Evolutionary conservation across 2,113 vertebrate species (phyloP).

Genomic region (Pituophis catenifer): DNA sequence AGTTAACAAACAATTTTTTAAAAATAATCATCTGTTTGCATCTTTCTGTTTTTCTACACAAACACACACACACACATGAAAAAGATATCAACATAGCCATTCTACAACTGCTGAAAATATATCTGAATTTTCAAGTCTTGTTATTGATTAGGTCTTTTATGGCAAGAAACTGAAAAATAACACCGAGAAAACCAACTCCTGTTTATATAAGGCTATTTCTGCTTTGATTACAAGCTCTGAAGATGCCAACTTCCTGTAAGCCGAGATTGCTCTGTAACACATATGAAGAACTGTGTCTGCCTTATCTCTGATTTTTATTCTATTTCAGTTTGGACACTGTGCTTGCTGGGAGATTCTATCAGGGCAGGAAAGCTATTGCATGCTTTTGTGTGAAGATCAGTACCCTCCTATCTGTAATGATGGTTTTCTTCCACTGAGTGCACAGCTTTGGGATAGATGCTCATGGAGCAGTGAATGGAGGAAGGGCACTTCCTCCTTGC

Average conservation of each 20-base stretch:
- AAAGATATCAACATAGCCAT: neutral
- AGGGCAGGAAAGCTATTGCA: neutral
- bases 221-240: fast-evolving
- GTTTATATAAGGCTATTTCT: neutral
- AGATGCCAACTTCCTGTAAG: neutral
- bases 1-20: neutral
- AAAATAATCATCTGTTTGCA: neutral
- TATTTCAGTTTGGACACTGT: neutral
- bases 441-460: neutral
- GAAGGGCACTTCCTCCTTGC: neutral
- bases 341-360: neutral
- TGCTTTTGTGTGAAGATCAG: neutral
- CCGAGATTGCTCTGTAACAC: neutral
- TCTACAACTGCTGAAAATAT: neutral
- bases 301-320: neutral
- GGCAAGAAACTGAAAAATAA: neutral
- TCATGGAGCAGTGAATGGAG: neutral
- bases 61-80: neutral
- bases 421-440: neutral
- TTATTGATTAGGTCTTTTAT: neutral
- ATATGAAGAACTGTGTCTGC: neutral
- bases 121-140: neutral
- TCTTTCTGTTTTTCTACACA: neutral
- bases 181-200: fast-evolving
- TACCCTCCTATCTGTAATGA: neutral